These are phyloP conservation scores for Iselma pallidipennis DNA, from an alignment of 2,888 invertebrate genomes.

Conservation along the genomic window DNA sequence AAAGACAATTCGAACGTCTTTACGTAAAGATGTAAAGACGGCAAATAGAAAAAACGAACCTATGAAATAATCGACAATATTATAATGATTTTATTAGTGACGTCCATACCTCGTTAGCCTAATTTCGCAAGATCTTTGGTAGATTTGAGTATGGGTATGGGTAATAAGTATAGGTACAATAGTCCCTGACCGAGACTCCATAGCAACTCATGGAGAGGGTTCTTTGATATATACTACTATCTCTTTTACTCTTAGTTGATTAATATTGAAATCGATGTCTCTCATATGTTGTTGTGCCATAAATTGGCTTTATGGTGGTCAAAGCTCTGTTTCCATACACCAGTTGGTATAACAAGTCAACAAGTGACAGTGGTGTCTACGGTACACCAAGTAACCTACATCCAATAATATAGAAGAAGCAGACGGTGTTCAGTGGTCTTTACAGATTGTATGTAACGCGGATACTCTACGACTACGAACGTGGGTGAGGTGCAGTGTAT, in stretches of 20 bases:
- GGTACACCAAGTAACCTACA: background rate
- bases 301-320: background rate
- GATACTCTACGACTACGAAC: background rate
- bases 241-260: background rate
- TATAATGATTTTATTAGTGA: background rate
- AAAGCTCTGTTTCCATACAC: background rate
- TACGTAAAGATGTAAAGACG: too few species aligned
- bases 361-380: background rate
- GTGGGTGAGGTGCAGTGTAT: background rate
- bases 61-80: background rate
- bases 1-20: too few species aligned
- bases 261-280: background rate
- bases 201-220: slow-evolving; percentile 2
- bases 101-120: slow-evolving; percentile 6
- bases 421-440: background rate
- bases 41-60: slow-evolving; percentile 1
- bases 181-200: slow-evolving; percentile 10
- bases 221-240: background rate
- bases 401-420: background rate
- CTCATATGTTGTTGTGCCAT: background rate
- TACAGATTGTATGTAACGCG: background rate
- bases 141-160: slow-evolving; percentile 9
- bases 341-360: background rate
- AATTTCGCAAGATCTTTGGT: slow-evolving; percentile 9
- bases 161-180: too few species aligned